phyloP scores from a whole-genome alignment of 2,888 invertebrate species.

The Yponomeuta evonymella region DNA sequence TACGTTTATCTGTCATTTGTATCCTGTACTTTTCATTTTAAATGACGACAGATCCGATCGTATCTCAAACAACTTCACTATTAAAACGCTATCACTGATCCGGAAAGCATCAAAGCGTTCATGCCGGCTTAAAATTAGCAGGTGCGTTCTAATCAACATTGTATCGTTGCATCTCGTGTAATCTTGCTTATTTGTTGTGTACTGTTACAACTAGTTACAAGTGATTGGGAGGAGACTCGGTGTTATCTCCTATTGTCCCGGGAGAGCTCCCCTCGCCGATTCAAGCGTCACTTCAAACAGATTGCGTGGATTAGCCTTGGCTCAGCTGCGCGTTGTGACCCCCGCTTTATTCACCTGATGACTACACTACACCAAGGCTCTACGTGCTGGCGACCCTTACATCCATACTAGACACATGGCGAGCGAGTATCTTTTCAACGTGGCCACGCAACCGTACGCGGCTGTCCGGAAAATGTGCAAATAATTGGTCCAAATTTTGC shows the following conservation, averaged over 20 bases:
- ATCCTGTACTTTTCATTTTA: not conserved
- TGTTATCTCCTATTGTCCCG: not conserved
- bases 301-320: slow-evolving; percentile 22
- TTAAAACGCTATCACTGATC: not conserved
- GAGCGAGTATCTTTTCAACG: not conserved
- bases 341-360: slow-evolving; percentile 19
- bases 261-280: slow-evolving; percentile 11
- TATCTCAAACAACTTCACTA: not conserved
- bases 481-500: slow-evolving; percentile 11
- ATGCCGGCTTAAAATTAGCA: slow-evolving; percentile 9
- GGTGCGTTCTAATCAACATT: slow-evolving; percentile 13
- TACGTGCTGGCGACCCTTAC: not conserved
- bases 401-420: not conserved
- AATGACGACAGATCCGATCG: not conserved
- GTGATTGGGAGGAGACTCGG: not conserved
- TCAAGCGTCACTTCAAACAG: slow-evolving; percentile 24
- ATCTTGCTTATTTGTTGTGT: slow-evolving; percentile 11
- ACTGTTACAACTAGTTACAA: slow-evolving; percentile 11
- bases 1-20: too few species aligned
- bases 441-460: not conserved
- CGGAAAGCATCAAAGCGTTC: slow-evolving; percentile 6
- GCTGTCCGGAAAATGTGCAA: slow-evolving; percentile 4
- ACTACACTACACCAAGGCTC: not conserved
- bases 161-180: slow-evolving; percentile 9
- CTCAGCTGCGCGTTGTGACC: slow-evolving; percentile 19